These are phyloP conservation scores for Aphodius granarius DNA, from an alignment of 2,888 invertebrate genomes.

Conservation along the genomic window DNA sequence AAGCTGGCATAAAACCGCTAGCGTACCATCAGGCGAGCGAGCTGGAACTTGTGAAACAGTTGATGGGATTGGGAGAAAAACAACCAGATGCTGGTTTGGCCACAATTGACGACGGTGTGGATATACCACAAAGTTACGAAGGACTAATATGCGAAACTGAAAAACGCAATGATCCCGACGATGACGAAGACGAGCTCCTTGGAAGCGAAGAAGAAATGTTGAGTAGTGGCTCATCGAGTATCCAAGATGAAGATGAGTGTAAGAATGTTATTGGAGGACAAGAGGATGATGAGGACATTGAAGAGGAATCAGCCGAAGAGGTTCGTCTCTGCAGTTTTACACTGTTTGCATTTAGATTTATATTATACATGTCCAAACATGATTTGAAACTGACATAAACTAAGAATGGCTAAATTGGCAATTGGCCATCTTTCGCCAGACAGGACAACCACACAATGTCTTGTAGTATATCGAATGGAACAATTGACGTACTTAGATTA, in stretches of 20 bases:
- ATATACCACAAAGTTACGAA: not conserved
- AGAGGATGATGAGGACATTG: no score
- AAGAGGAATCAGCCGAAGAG: not conserved
- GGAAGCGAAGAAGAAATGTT: slow-evolving; percentile 1
- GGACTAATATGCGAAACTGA: not conserved
- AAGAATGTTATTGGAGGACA: not conserved
- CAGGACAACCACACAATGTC: no score
- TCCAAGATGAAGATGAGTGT: not conserved
- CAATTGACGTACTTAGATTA: no score
- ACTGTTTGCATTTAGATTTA: no score
- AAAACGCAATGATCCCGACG: not conserved
- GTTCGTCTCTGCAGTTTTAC: no score
- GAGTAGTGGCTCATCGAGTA: not conserved
- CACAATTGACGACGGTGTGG: not conserved
- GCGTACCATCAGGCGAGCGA: slow-evolving; percentile 1
- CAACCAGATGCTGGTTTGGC: not conserved
- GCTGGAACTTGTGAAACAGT: slow-evolving; percentile 8
- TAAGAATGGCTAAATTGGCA: no score
- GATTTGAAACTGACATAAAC: no score
- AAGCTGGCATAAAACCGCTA: not conserved
- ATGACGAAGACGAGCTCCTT: not conserved
- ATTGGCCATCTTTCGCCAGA: no score
- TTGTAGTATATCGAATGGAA: no score
- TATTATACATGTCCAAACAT: no score
- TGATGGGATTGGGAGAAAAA: not conserved